Evolutionary conservation across 2,888 invertebrate genomes (phyloP).

Genomic region (Cheilosia impressa): DNA sequence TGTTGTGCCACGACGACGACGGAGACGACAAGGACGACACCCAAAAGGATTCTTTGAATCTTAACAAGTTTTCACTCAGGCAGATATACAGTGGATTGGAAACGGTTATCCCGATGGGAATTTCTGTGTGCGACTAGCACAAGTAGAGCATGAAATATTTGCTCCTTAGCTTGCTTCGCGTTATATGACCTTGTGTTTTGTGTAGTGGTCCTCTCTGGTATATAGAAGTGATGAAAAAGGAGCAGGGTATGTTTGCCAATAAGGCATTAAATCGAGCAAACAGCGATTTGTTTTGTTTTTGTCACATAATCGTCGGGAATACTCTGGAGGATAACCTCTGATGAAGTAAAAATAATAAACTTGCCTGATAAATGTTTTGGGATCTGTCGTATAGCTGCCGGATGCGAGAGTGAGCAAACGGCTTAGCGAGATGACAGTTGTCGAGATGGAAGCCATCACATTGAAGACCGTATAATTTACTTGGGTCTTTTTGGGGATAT

Average conservation of each 20-base stretch:
- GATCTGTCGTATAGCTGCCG: conserved; percentile 8
- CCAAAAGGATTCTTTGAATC: conserved; percentile 70
- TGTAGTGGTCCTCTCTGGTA: too few species aligned
- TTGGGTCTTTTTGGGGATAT: conserved; percentile 56
- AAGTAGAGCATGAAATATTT: conserved; percentile 67
- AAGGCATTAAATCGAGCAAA: conserved; percentile 71
- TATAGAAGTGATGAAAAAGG: neutral
- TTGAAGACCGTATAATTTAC: conserved; percentile 57
- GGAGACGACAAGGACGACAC: conserved; percentile 49
- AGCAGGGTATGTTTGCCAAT: conserved; percentile 48
- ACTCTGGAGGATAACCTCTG: conserved; percentile 67
- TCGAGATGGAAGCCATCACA: conserved; percentile 54
- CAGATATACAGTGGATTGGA: conserved; percentile 50
- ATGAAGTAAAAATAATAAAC: conserved; percentile 71
- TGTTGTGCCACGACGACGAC: conserved; percentile 12
- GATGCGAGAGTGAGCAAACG: conserved; percentile 24
- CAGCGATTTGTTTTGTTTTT: conserved; percentile 72
- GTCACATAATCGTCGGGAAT: conserved; percentile 69
- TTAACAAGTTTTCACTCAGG: conserved; percentile 61
- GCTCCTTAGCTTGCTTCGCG: conserved; percentile 35
- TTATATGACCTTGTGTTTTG: conserved; percentile 46
- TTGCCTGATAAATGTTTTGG: conserved; percentile 53
- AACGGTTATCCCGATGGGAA: conserved; percentile 67
- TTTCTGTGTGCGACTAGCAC: conserved; percentile 45
- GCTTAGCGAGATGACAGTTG: conserved; percentile 38